phyloP scores from a whole-genome alignment of 2,113 vertebrate species.

The Lophura nycthemera region DNA sequence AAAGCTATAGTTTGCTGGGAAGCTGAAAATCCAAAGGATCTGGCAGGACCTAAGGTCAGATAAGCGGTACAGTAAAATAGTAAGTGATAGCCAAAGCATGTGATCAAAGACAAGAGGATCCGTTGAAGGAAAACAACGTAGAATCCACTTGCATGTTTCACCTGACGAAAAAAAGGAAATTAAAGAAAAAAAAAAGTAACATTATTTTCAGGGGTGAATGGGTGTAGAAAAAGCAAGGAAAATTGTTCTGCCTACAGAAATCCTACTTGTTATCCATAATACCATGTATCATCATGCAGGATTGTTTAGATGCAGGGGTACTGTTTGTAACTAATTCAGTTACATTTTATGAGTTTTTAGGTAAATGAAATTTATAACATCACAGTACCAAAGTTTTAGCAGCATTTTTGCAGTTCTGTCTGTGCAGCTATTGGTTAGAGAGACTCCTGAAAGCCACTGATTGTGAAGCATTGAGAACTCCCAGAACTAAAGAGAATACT shows the following conservation, averaged over 20 bases:
- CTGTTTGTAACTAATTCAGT: not conserved
- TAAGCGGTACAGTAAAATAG: not conserved
- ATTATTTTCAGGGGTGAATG: not conserved
- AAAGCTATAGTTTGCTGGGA: accelerated
- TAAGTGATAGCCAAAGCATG: not conserved
- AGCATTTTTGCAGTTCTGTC: not conserved
- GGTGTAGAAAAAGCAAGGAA: not conserved
- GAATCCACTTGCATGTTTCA: not conserved
- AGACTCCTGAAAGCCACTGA: not conserved
- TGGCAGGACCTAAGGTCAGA: not conserved
- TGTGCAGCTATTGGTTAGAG: not conserved
- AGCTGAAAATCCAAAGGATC: not conserved
- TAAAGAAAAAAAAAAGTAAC: not conserved
- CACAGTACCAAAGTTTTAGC: not conserved
- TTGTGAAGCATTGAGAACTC: not conserved
- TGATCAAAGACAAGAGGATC: not conserved
- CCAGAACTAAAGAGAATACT: not conserved
- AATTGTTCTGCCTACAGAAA: not conserved
- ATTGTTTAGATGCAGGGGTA: not conserved
- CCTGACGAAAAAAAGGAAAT: too few relatives aligned
- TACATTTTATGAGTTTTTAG: not conserved
- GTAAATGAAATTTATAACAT: not conserved
- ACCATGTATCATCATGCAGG: not conserved
- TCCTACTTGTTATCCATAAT: not conserved
- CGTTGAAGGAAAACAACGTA: not conserved